Evolutionary conservation across 2,113 vertebrate species (phyloP).

Genomic region (Phycodurus eques): DNA sequence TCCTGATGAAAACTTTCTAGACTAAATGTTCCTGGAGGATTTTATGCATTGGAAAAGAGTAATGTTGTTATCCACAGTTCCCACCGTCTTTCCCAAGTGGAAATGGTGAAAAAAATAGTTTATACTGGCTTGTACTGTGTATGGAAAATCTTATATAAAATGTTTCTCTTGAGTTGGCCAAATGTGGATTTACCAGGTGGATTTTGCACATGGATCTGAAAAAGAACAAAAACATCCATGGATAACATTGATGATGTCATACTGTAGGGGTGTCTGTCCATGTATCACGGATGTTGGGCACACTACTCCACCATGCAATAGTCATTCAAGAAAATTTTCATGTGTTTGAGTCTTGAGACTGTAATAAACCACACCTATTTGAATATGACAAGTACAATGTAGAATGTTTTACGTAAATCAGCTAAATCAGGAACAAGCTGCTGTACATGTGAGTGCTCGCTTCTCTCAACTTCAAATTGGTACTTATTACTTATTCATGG

Average conservation of each 20-base stretch:
- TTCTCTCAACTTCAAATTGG: background rate
- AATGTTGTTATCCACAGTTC: slow-evolving; percentile 7
- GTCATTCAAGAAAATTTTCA: too few relatives aligned
- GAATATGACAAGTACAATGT: too few relatives aligned
- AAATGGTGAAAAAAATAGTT: background rate
- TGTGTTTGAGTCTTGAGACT: too few relatives aligned
- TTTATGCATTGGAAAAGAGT: slow-evolving; percentile 6
- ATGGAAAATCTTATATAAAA: slow-evolving; percentile 2
- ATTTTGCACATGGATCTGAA: background rate
- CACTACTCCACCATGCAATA: too few relatives aligned
- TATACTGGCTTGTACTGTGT: slow-evolving; percentile 2
- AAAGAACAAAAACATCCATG: background rate
- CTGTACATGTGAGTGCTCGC: too few relatives aligned
- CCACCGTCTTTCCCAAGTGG: background rate
- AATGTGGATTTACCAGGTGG: background rate
- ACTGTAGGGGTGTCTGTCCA: background rate
- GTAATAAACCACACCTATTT: too few relatives aligned
- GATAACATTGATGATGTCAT: background rate
- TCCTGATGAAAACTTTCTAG: slow-evolving; percentile 27
- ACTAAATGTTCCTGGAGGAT: slow-evolving; percentile 13
- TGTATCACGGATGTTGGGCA: too few relatives aligned
- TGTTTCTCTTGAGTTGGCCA: background rate
- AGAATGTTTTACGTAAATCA: background rate
- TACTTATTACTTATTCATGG: background rate
- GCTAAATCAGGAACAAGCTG: background rate